Base-by-base conservation (phyloP, 2,113 vertebrate species). In the Ptychochromis oligacanthus region DNA sequence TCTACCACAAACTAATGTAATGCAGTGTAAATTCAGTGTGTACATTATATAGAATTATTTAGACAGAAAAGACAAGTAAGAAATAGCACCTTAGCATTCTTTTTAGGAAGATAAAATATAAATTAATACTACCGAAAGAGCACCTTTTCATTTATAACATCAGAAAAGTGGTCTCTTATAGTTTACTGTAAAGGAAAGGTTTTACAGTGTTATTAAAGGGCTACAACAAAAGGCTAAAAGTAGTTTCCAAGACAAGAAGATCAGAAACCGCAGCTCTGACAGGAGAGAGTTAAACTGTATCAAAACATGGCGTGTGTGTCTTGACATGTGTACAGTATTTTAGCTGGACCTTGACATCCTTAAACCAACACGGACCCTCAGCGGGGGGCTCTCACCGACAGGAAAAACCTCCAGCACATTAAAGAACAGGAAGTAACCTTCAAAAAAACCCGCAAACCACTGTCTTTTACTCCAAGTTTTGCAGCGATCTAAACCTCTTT, bases 391-490 rank as follows among this genome's bases (percentile, higher is more conserved):
- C 89, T 91, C 57, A 64, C 84, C 60, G 86, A 92, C 91, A 94
- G 94, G 93, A 95, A 94, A 87, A 74, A 14, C 87, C 88, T 89
- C 79, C 65, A 88, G 88, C 89, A 90, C 67, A 86, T 86, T 80
- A 88, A 79, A 89, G 90, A 80, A 89, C 86, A 93, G 93, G 93
- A 95, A 94, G 91, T 93, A 89, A 93, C 90, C 92, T 90, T 85
- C 76, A 79, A 10, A 87, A 61, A 89, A 58, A 46, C 24, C 64
- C 17, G 62, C 75, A 91, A 90, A 89, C 79, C 79, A 31, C 87
- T 18, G 54, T 88, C 85, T 87, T 93, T 87, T 82, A 82, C 87
- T 85, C 76, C 87, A 86, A 85, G 81, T 92, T 92, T 91, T 83
- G 84, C 88, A 88, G 85, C 74, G 75, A 85, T 85, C 76, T 75